phyloP scores from a whole-genome alignment of 1,140 invertebrate genomes.

The Nephila pilipes region DNA sequence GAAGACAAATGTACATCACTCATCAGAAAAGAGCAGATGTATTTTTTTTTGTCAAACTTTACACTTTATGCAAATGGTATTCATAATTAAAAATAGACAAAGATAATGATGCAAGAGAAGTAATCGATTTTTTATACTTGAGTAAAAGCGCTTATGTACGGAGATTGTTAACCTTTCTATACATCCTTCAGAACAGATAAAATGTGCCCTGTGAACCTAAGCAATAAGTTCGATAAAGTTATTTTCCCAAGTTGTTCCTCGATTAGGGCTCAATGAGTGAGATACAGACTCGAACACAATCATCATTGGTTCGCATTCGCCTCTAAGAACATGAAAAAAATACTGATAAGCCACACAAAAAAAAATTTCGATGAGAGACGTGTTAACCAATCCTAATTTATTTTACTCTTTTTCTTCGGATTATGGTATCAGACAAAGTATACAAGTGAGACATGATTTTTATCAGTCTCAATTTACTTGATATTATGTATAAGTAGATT shows the following conservation, averaged over 20 bases:
- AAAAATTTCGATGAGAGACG: not conserved
- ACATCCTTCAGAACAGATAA: not conserved
- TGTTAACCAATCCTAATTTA: not conserved
- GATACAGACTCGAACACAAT: not conserved
- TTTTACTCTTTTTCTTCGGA: not conserved
- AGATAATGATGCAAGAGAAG: no score
- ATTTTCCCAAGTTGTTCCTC: not conserved
- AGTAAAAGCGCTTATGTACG: no score
- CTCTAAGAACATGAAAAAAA: not conserved
- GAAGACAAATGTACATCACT: no score
- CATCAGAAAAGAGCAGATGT: no score
- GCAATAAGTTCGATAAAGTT: slow-evolving; percentile 7
- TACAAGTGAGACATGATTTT: no score
- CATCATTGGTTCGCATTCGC: not conserved
- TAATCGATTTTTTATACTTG: no score
- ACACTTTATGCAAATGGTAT: no score
- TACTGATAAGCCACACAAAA: not conserved
- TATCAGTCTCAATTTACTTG: no score
- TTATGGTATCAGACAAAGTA: no score
- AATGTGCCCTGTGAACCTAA: slow-evolving; percentile 14
- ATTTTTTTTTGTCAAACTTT: no score
- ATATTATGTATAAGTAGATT: no score
- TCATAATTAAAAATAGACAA: no score
- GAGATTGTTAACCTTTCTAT: not conserved
- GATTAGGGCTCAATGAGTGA: not conserved